phyloP scores from a whole-genome alignment of 2,888 invertebrate species.

The Papilio elwesi region DNA sequence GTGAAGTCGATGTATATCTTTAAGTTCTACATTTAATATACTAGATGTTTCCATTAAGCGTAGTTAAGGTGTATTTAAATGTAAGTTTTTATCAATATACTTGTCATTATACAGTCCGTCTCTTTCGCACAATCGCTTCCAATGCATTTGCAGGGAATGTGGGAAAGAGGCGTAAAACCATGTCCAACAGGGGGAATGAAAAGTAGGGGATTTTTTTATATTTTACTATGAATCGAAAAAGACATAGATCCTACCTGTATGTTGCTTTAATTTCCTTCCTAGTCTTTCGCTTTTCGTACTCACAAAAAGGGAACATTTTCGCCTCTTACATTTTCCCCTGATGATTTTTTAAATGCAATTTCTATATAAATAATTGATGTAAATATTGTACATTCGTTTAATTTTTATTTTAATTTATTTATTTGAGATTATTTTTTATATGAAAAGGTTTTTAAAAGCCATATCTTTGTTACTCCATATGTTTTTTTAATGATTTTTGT shows the following conservation, averaged over 20 bases:
- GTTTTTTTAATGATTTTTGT: constrained; percentile 52
- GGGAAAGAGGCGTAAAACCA: constrained; percentile 61
- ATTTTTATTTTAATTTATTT: constrained; percentile 74
- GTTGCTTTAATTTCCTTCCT: constrained; percentile 64
- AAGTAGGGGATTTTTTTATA: constrained; percentile 78
- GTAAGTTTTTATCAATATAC: constrained; percentile 81
- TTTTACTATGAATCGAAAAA: constrained; percentile 82
- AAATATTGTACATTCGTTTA: constrained; percentile 82
- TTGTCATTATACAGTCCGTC: constrained; percentile 67
- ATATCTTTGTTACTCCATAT: constrained; percentile 75
- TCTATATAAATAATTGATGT: constrained; percentile 79
- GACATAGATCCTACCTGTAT: constrained; percentile 74
- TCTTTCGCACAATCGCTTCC: constrained; percentile 54
- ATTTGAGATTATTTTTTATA: constrained; percentile 73
- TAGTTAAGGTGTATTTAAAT: constrained; percentile 70
- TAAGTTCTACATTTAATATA: constrained; percentile 82
- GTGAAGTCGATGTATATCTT: constrained; percentile 71
- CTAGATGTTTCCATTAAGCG: constrained; percentile 78
- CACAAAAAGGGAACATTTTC: constrained; percentile 47
- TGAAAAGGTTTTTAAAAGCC: constrained; percentile 68
- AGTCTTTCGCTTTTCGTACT: constrained; percentile 69
- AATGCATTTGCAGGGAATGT: constrained; percentile 48
- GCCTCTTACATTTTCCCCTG: constrained; percentile 58
- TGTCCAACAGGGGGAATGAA: constrained; percentile 81
- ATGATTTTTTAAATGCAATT: constrained; percentile 66